Conservation (phyloP, 2,113 vertebrate genomes). For the Ornithorhynchus anatinus region DNA sequence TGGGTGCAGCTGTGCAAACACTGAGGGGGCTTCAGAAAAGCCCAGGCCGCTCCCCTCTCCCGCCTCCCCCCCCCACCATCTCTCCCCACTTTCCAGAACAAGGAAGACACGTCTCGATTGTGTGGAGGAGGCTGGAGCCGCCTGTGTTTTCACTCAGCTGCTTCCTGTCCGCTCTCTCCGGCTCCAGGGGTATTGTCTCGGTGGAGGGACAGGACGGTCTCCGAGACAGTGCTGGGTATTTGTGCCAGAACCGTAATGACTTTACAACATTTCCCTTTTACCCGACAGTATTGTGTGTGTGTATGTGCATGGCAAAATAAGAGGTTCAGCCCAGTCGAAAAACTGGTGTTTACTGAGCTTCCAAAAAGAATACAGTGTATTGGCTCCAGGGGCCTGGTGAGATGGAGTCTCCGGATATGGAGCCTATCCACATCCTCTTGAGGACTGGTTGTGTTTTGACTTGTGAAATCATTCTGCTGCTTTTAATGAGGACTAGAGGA, state of each 20-base stretch:
- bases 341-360: too few species aligned
- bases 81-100: background rate
- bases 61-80: background rate
- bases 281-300: too few species aligned
- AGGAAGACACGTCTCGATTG: background rate
- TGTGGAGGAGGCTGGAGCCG: background rate
- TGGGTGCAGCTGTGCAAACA: too few species aligned
- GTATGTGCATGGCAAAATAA: too few species aligned
- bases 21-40: too few species aligned
- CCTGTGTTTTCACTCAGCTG: background rate
- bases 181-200: background rate
- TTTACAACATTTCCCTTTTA: background rate
- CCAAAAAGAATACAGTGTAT: too few species aligned
- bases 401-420: too few species aligned
- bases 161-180: background rate
- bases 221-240: background rate
- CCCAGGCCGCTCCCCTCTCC: rapidly evolving
- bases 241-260: background rate
- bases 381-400: background rate
- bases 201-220: background rate
- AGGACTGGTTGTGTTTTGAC: too few species aligned
- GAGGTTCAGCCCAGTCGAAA: too few species aligned
- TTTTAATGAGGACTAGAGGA: too few species aligned
- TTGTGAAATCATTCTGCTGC: too few species aligned
- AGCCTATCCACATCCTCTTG: too few species aligned